Percentiles rank a stretch among this genome's conserved stretches.
These are phyloP conservation scores for Poecilobothrus nobilitatus DNA, from an alignment of 2,888 invertebrate species.

Conservation along the genomic window DNA sequence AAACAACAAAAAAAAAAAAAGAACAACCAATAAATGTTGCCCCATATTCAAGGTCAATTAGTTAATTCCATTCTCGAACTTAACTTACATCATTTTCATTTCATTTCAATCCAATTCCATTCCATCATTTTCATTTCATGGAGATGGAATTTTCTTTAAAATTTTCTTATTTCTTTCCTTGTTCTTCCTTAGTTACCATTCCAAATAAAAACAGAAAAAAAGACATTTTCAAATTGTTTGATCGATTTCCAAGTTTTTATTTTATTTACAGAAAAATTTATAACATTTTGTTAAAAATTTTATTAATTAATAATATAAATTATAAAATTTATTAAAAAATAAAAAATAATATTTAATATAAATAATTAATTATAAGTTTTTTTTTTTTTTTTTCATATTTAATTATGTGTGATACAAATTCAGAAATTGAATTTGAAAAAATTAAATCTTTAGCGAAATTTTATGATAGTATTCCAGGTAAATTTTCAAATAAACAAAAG, in stretches of 20 bases:
- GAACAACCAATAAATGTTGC: neutral
- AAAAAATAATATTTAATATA: too few relatives aligned
- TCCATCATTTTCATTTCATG: too few relatives aligned
- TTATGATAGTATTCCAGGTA: constrained; percentile 63
- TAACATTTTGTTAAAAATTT: neutral
- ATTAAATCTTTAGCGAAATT: constrained; percentile 60
- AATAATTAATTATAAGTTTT: too few relatives aligned
- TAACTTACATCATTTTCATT: too few relatives aligned
- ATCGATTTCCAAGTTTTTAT: neutral
- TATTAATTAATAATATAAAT: too few relatives aligned
- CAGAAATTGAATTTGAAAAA: constrained; percentile 30
- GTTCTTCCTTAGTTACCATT: neutral
- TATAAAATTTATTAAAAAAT: too few relatives aligned
- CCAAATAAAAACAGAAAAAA: neutral
- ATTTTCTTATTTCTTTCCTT: too few relatives aligned
- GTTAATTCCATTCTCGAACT: neutral
- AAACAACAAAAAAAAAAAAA: too few relatives aligned
- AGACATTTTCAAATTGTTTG: neutral
- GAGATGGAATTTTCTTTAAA: neutral
- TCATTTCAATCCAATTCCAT: neutral
- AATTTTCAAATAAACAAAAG: constrained; percentile 5
- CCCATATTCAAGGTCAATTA: neutral
- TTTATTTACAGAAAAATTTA: neutral
- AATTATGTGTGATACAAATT: constrained; percentile 32
- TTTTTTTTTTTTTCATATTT: too few relatives aligned